These are phyloP conservation scores for Stenodema calcarata DNA, from an alignment of 2,888 invertebrate genomes.

Conservation along the genomic window DNA sequence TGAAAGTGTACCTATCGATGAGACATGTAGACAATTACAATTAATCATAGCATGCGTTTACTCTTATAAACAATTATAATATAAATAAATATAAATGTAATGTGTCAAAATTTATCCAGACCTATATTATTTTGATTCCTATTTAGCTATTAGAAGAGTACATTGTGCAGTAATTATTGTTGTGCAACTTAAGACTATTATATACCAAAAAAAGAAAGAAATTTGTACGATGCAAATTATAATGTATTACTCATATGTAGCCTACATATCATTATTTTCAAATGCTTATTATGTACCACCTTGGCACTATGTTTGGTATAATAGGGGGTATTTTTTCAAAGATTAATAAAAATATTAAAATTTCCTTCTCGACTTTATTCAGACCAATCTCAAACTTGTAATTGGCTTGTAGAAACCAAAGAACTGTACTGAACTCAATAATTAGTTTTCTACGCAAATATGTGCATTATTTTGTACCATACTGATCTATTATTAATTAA, in stretches of 20 bases:
- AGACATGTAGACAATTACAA: slow-evolving; percentile 22
- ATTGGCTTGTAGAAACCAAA: slow-evolving; percentile 27
- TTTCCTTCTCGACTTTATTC: slow-evolving; percentile 9
- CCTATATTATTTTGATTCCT: slow-evolving; percentile 53
- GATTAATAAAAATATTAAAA: slow-evolving; percentile 26
- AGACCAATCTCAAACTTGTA: slow-evolving; percentile 19
- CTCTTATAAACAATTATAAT: slow-evolving; percentile 21
- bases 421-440: slow-evolving; percentile 15
- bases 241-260: slow-evolving; percentile 52
- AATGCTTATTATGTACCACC: slow-evolving; percentile 48
- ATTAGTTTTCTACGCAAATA: slow-evolving; percentile 11
- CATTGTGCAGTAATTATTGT: slow-evolving; percentile 54
- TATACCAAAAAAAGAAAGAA: slow-evolving; percentile 52
- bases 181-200: slow-evolving; percentile 55
- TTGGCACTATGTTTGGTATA: slow-evolving; percentile 52
- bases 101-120: slow-evolving; percentile 53
- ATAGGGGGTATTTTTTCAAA: slow-evolving; percentile 52
- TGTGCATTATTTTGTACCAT: slow-evolving; percentile 23
- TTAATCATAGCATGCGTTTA: slow-evolving; percentile 48
- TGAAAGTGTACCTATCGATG: slow-evolving; percentile 9
- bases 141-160: slow-evolving; percentile 52
- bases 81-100: slow-evolving; percentile 48
- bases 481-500: slow-evolving; percentile 5
- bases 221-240: slow-evolving; percentile 51
- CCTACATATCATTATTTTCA: slow-evolving; percentile 53